A percentile compares a stretch with the other conserved stretches of the same genome.
phyloP scores from a whole-genome alignment of 2,797 vertebrate genomes.

The Kryptopterus vitreolus region DNA sequence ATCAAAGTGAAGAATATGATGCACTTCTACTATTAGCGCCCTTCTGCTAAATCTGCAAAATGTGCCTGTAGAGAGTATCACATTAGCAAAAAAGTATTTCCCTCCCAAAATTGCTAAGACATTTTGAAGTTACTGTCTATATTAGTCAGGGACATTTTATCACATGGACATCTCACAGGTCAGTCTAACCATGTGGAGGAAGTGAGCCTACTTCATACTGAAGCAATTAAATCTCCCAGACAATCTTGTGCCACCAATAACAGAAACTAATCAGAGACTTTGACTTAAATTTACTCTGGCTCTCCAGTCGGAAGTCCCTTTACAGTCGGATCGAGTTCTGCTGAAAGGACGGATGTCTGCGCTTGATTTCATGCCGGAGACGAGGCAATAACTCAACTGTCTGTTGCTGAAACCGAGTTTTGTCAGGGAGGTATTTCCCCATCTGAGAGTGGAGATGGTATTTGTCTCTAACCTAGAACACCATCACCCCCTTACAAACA shows the following conservation, averaged over 20 bases:
- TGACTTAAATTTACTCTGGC: constrained; percentile 53
- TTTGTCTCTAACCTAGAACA: constrained; percentile 63
- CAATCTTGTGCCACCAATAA: constrained; percentile 55
- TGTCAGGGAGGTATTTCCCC: constrained; percentile 65
- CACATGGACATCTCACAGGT: constrained; percentile 41
- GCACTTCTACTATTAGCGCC: background rate
- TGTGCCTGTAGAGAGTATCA: background rate
- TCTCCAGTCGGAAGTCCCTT: constrained; percentile 44
- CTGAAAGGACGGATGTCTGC: constrained; percentile 40
- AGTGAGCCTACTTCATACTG: constrained; percentile 43
- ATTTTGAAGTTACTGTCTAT: constrained; percentile 13
- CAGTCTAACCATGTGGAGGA: constrained; percentile 47
- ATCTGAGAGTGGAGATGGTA: constrained; percentile 69
- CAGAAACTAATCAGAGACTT: constrained; percentile 64
- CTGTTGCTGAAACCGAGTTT: constrained; percentile 66
- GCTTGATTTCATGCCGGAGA: constrained; percentile 40
- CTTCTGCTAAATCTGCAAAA: background rate
- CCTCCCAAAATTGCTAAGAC: background rate
- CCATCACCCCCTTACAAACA: background rate
- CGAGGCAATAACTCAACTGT: constrained; percentile 57
- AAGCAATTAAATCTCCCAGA: constrained; percentile 51
- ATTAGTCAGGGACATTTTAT: constrained; percentile 41
- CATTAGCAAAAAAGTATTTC: background rate
- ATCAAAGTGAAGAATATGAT: background rate
- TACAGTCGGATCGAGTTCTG: constrained; percentile 42